A percentile compares a stretch with the other conserved stretches of the same genome.
Conservation (phyloP, 2,113 vertebrate species). For the Oriolus oriolus region DNA sequence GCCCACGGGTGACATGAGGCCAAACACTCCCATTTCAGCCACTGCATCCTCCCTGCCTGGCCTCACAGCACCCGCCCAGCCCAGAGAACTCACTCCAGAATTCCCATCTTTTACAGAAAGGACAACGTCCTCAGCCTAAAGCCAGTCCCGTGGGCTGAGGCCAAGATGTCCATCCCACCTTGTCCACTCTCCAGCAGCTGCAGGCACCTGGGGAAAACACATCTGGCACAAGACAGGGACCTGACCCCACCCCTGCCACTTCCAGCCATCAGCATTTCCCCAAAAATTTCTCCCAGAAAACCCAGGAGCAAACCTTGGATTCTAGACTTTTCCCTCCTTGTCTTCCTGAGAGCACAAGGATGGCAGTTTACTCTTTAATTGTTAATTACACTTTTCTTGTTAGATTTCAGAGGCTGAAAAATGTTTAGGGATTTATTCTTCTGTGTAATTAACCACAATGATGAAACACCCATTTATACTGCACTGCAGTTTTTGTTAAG, state of each 20-base stretch:
- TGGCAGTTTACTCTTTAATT: constrained; percentile 10
- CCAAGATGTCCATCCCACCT: not conserved
- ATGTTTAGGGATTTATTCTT: constrained; percentile 55
- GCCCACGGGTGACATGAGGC: not conserved
- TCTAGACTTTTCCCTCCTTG: not conserved
- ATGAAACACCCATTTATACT: constrained; percentile 25
- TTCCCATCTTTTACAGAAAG: not conserved
- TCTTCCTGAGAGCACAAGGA: not conserved
- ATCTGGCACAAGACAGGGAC: not conserved
- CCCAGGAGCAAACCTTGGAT: not conserved
- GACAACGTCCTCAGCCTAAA: not conserved
- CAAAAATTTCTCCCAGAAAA: not conserved
- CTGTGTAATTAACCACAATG: constrained; percentile 54
- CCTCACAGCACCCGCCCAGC: not conserved
- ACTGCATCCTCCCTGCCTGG: not conserved
- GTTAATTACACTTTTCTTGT: constrained; percentile 50
- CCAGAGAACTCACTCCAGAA: not conserved
- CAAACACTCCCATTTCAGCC: not conserved
- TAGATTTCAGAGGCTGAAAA: constrained; percentile 33
- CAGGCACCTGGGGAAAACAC: not conserved
- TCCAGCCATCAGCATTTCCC: not conserved
- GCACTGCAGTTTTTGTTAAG: constrained; percentile 41
- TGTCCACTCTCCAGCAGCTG: not conserved
- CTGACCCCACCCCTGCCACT: not conserved
- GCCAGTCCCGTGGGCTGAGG: not conserved